Conservation (phyloP, 1,140 invertebrate genomes). For the Spodoptera frugiperda region DNA sequence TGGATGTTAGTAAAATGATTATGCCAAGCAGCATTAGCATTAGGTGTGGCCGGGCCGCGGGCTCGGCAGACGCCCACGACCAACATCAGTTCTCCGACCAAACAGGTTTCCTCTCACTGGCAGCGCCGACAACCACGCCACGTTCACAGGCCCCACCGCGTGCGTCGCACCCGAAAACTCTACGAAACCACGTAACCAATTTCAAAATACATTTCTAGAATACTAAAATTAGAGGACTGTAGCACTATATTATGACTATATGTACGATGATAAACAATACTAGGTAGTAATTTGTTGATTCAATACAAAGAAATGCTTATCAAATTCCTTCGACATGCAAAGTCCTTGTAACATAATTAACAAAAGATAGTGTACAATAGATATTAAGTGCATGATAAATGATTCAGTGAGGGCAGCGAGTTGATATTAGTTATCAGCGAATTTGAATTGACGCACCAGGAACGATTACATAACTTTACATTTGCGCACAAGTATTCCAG, state of each 20-base stretch:
- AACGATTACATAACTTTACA: slow-evolving; percentile 11
- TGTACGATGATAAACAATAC: no score
- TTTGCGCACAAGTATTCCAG: slow-evolving; percentile 30
- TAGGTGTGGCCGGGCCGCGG: slow-evolving; percentile 41
- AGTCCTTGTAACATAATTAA: slow-evolving; percentile 10
- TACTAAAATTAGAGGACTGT: neutral
- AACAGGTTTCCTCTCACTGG: slow-evolving; percentile 83
- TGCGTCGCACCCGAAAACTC: slow-evolving; percentile 22
- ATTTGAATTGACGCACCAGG: slow-evolving; percentile 19
- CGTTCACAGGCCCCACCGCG: slow-evolving; percentile 34
- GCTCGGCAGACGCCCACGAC: slow-evolving; percentile 75
- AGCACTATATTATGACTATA: no score
- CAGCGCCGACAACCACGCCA: slow-evolving; percentile 55
- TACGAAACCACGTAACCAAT: neutral
- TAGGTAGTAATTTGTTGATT: no score
- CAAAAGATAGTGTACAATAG: neutral
- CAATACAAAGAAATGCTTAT: no score
- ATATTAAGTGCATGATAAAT: neutral
- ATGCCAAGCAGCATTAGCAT: slow-evolving; percentile 15
- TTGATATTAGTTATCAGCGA: slow-evolving; percentile 12
- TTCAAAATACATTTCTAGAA: neutral
- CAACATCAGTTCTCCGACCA: slow-evolving; percentile 57
- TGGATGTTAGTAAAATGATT: neutral
- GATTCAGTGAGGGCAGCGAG: neutral
- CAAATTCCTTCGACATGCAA: no score